Conservation (phyloP, 1,140 invertebrate genomes). For the Drosophila athabasca region DNA sequence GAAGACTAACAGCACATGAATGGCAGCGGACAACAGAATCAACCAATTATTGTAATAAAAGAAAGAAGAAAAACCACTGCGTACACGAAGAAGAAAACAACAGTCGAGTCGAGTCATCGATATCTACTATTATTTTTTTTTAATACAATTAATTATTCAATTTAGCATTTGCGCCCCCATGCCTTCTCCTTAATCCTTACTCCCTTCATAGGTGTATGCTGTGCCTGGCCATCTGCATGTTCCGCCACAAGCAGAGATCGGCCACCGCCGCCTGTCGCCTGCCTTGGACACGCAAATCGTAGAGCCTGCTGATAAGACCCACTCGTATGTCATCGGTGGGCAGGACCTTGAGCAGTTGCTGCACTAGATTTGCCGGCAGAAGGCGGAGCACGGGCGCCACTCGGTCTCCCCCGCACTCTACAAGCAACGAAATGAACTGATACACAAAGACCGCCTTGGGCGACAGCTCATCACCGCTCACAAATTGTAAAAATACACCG, state of each 20-base stretch:
- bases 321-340: slow-evolving; percentile 78
- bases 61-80: slow-evolving; percentile 49
- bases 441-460: slow-evolving; percentile 94
- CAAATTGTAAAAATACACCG: slow-evolving; percentile 89
- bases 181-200: slow-evolving; percentile 8
- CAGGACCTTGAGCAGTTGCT: slow-evolving; percentile 90
- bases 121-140: slow-evolving; percentile 46
- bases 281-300: slow-evolving; percentile 89
- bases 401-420: slow-evolving; percentile 91
- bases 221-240: slow-evolving; percentile 87
- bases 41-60: slow-evolving; percentile 76
- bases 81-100: slow-evolving; percentile 35
- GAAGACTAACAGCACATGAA: slow-evolving; percentile 18
- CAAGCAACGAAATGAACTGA: slow-evolving; percentile 91
- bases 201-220: slow-evolving; percentile 70
- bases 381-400: slow-evolving; percentile 90
- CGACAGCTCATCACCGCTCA: slow-evolving; percentile 90
- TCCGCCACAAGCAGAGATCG: slow-evolving; percentile 91
- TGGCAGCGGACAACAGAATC: slow-evolving; percentile 14
- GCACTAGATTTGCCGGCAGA: slow-evolving; percentile 90
- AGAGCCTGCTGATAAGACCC: slow-evolving; percentile 85
- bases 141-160: slow-evolving; percentile 58
- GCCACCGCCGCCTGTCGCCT: slow-evolving; percentile 92
- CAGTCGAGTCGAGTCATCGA: slow-evolving; percentile 52
- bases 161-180: slow-evolving; percentile 36